Evolutionary conservation across 2,113 vertebrate species (phyloP).

Genomic region (Egretta garzetta): DNA sequence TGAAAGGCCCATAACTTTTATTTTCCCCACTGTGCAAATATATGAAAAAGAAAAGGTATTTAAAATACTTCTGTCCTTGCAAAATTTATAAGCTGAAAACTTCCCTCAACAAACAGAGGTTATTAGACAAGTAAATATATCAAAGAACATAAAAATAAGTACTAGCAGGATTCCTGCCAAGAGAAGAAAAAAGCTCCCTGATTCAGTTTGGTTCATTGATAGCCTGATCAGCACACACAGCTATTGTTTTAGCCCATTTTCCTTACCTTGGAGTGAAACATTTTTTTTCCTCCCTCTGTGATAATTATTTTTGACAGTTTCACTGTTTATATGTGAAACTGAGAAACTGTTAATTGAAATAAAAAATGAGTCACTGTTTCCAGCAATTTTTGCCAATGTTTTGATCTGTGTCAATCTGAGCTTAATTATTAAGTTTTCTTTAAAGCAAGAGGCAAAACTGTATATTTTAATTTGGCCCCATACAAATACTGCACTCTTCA

Average conservation of each 20-base stretch:
- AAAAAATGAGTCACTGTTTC: slow-evolving; percentile 79
- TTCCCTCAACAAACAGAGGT: neutral
- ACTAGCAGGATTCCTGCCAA: neutral
- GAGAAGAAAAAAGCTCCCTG: neutral
- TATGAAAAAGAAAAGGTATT: neutral
- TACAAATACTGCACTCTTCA: neutral
- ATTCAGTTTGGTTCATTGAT: neutral
- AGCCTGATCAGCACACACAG: neutral
- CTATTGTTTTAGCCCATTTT: slow-evolving; percentile 61
- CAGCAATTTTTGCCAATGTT: slow-evolving; percentile 75
- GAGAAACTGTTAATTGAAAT: slow-evolving; percentile 82
- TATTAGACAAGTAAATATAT: neutral
- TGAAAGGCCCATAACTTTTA: neutral
- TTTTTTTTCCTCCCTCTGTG: slow-evolving; percentile 41
- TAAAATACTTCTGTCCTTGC: neutral
- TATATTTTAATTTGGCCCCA: slow-evolving; percentile 8
- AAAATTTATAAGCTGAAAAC: neutral
- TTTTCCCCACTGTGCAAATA: neutral
- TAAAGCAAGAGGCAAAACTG: slow-evolving; percentile 54
- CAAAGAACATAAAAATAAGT: neutral
- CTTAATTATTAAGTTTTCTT: slow-evolving; percentile 75
- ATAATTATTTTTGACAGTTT: slow-evolving; percentile 81
- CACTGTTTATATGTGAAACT: slow-evolving; percentile 76
- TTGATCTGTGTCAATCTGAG: slow-evolving; percentile 77
- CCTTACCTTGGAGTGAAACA: slow-evolving; percentile 65